Evolutionary conservation across 2,888 invertebrate species (phyloP), one percentile per base, ranked within the genome.

Genomic region (Ecdyonurus torrentis): DNA sequence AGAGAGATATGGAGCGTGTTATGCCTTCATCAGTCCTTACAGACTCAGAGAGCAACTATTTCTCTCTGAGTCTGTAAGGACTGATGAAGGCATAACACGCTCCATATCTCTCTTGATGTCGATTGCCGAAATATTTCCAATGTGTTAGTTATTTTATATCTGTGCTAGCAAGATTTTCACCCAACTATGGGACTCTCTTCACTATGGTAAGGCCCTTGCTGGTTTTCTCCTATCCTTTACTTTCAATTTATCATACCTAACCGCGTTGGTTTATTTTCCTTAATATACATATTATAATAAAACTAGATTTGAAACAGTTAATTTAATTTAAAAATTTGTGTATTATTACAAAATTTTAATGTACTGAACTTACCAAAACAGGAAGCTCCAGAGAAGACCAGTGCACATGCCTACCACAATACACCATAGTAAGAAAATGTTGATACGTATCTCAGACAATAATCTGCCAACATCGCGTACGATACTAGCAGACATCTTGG

Each of bases 321-420:
- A 10, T 10, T 10, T 10, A 37, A 37, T 10, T 10, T 37, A 10
- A 15, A 37, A 37, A 37, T 15, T 10, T 10, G 7, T 37, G 37
- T 15, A 37, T 37, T 37, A 10, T 37, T 37, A 37, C 7, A 10
- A 37, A 37, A 37, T 37, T 37, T 37, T 37, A 37, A 37, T 37
- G 37, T 37, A 10, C 15, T 37, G 7, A 25, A 7, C 19, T 65
- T 72, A 77, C 87, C 90, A 91, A 71, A 91, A 91, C 0, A 93
- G 76, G 72, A 92, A 95, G 68, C 91, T 85, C 89, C 94, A 94
- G 23, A 92, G 77, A 0, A 92, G 75, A 0, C 89, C 91, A 0
- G 91, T 91, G 69, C 90, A 86, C 67, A 92, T 78, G 0, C 95
- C 95, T 23, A 91, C 85, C 1, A 81, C 81, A 65, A 90, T 81